phyloP scores from a whole-genome alignment of 2,797 vertebrate genomes.

The Onychomys torridus region DNA sequence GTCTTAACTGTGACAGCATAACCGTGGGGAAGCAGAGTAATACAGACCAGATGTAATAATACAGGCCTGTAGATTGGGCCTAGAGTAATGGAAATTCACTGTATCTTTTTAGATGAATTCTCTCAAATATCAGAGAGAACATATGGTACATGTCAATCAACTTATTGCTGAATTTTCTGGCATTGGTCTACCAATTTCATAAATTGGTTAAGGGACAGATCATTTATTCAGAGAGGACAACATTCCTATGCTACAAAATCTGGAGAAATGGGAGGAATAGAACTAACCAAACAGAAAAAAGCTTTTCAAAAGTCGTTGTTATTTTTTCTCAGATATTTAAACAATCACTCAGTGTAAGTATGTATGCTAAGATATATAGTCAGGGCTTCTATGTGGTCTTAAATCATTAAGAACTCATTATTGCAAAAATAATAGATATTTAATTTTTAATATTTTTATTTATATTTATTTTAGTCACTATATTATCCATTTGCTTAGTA shows the following conservation, averaged over 20 bases:
- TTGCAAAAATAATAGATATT: background rate
- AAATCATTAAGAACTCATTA: background rate
- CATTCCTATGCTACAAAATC: background rate
- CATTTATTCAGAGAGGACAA: slow-evolving; percentile 57
- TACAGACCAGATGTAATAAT: slow-evolving; percentile 78
- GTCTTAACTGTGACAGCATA: slow-evolving; percentile 49
- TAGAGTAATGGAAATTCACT: slow-evolving; percentile 60
- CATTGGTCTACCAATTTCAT: background rate
- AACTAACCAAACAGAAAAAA: background rate
- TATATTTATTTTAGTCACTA: background rate
- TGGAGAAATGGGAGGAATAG: background rate
- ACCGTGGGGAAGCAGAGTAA: slow-evolving; percentile 54
- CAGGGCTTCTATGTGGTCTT: background rate
- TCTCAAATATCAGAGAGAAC: slow-evolving; percentile 71
- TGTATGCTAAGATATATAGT: slow-evolving; percentile 21
- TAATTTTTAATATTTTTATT: background rate
- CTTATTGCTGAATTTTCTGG: slow-evolving; percentile 47
- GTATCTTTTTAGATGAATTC: slow-evolving; percentile 53
- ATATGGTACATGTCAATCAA: slow-evolving; percentile 63
- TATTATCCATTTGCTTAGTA: background rate
- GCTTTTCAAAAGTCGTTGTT: background rate
- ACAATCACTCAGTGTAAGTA: background rate
- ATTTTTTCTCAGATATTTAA: background rate
- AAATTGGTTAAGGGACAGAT: slow-evolving; percentile 52
- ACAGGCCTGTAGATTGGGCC: background rate